phyloP scores from a whole-genome alignment of 2,888 invertebrate genomes.

The Eretmocerus hayati region DNA sequence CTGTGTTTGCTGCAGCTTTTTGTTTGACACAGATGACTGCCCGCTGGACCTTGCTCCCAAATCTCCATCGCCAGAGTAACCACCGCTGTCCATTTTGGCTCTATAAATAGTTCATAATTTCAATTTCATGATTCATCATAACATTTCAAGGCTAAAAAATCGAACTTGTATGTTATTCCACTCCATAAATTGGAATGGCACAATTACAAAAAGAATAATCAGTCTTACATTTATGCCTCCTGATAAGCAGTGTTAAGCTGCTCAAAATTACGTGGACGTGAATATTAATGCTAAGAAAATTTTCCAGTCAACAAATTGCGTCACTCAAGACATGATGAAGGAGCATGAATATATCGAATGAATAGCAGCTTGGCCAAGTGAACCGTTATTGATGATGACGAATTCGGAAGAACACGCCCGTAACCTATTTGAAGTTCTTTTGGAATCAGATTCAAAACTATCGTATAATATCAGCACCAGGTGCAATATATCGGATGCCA shows the following conservation, averaged over 20 bases:
- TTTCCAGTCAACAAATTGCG: neutral
- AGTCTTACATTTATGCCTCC: neutral
- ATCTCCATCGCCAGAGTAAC: slow-evolving; percentile 59
- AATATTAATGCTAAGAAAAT: neutral
- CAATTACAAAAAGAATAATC: neutral
- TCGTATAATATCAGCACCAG: neutral
- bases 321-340: neutral
- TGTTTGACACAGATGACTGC: slow-evolving; percentile 71
- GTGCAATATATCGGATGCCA: slow-evolving; percentile 1
- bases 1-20: slow-evolving; percentile 74
- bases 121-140: neutral
- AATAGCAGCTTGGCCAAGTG: neutral
- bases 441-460: neutral
- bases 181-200: neutral
- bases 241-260: neutral
- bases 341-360: slow-evolving; percentile 1
- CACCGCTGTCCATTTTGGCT: slow-evolving; percentile 44
- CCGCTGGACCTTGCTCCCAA: slow-evolving; percentile 75
- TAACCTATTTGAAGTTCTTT: slow-evolving; percentile 25
- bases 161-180: too few species aligned
- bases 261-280: too few species aligned
- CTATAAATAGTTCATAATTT: slow-evolving; percentile 18
- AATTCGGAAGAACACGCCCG: slow-evolving; percentile 30
- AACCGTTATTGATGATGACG: slow-evolving; percentile 14
- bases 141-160: neutral